These are phyloP conservation scores for Alloscopus bannaensis DNA, from an alignment of 2,888 invertebrate genomes.

Conservation along the genomic window DNA sequence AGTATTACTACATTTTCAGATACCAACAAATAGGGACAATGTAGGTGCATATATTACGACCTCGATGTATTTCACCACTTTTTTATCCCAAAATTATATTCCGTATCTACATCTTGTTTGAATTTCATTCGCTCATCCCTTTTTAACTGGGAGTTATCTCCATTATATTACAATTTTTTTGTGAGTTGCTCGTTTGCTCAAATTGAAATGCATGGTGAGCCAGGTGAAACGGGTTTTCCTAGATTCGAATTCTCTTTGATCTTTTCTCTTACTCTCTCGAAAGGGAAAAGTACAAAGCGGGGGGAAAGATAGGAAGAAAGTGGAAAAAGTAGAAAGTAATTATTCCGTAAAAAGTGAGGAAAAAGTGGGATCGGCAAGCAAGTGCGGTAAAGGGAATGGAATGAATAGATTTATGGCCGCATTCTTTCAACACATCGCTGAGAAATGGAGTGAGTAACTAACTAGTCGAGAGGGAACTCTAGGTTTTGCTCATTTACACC, in stretches of 20 bases:
- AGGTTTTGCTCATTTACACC: neutral
- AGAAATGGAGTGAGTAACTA: neutral
- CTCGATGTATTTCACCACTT: no score
- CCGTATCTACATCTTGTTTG: neutral
- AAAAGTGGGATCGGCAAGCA: neutral
- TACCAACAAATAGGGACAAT: no score
- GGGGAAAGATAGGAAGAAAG: neutral
- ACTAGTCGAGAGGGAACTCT: neutral
- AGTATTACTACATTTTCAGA: no score
- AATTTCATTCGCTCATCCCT: neutral
- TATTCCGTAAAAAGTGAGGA: neutral
- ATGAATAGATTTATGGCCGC: no score
- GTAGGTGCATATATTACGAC: no score
- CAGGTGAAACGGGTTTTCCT: constrained; percentile 6
- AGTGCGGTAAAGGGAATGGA: neutral
- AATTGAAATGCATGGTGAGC: constrained; percentile 13
- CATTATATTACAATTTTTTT: constrained; percentile 10
- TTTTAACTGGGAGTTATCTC: neutral
- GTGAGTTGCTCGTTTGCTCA: no score
- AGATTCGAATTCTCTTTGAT: constrained; percentile 26
- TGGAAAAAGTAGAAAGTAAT: constrained; percentile 19
- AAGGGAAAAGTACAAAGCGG: neutral
- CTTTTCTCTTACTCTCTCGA: neutral
- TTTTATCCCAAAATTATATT: no score
- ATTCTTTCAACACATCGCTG: no score